These are phyloP conservation scores for Dinoponera quadriceps DNA, from an alignment of 1,140 invertebrate genomes.

Conservation along the genomic window DNA sequence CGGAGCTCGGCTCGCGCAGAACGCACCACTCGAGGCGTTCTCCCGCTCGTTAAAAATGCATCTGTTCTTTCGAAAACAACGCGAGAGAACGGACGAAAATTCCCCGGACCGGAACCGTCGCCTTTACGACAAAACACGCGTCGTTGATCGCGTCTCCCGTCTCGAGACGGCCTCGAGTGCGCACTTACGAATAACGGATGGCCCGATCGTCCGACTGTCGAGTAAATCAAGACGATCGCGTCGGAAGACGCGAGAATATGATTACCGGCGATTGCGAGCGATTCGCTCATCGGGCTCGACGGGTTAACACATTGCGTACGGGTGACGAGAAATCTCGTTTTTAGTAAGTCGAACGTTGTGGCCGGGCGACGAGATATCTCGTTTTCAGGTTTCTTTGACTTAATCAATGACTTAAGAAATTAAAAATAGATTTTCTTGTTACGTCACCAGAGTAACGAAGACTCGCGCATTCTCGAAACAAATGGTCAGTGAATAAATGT, in stretches of 20 bases:
- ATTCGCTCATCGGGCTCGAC: too few species aligned
- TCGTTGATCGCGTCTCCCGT: neutral
- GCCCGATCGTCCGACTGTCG: neutral
- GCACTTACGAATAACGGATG: slow-evolving; percentile 18
- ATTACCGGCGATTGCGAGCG: slow-evolving; percentile 27
- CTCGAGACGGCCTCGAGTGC: neutral
- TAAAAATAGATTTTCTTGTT: too few species aligned
- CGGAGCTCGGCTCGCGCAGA: neutral
- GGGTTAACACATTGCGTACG: too few species aligned
- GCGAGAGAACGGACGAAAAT: neutral
- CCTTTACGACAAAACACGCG: neutral
- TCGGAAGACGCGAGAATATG: neutral
- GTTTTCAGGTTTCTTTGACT: too few species aligned
- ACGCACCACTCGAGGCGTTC: neutral
- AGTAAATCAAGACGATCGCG: slow-evolving; percentile 14
- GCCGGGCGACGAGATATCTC: too few species aligned
- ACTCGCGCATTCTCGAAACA: too few species aligned
- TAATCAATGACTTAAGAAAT: too few species aligned
- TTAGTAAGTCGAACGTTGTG: too few species aligned
- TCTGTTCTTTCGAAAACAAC: neutral
- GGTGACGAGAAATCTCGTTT: too few species aligned
- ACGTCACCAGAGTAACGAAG: too few species aligned
- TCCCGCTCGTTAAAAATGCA: neutral
- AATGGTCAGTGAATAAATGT: too few species aligned
- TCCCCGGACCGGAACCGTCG: neutral